Percentiles rank a stretch among this genome's conserved stretches.
These are phyloP conservation scores for Monoplex corrugatus DNA, from an alignment of 2,888 invertebrate species.

Conservation along the genomic window DNA sequence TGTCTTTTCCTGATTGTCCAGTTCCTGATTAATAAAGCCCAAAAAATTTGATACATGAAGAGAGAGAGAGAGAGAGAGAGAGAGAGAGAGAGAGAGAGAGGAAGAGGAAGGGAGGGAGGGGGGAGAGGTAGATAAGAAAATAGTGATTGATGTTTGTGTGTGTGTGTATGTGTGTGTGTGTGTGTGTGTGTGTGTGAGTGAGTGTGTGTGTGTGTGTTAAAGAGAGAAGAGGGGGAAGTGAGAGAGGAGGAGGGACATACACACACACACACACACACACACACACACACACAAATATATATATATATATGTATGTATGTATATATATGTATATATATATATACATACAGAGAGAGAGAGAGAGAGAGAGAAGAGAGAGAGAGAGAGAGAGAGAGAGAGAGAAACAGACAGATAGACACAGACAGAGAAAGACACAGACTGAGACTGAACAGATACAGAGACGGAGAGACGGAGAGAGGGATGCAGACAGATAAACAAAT, in stretches of 20 bases:
- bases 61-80: no score
- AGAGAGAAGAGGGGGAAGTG: no score
- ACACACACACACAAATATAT: background rate
- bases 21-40: no score
- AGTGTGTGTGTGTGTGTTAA: background rate
- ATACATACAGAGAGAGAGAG: background rate
- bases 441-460: background rate
- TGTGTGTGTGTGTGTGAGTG: background rate
- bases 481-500: no score
- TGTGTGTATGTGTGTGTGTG: background rate
- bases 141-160: no score
- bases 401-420: background rate
- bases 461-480: background rate
- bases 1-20: no score
- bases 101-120: no score
- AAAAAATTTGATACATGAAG: no score
- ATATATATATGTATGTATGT: background rate
- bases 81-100: no score
- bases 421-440: background rate
- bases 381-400: slow-evolving; percentile 28
- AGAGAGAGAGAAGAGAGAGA: slow-evolving; percentile 28
- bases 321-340: background rate
- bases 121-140: no score
- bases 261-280: background rate
- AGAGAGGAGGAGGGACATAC: no score